phyloP scores from a whole-genome alignment of 2,113 vertebrate genomes.

The Lasiurus borealis region DNA sequence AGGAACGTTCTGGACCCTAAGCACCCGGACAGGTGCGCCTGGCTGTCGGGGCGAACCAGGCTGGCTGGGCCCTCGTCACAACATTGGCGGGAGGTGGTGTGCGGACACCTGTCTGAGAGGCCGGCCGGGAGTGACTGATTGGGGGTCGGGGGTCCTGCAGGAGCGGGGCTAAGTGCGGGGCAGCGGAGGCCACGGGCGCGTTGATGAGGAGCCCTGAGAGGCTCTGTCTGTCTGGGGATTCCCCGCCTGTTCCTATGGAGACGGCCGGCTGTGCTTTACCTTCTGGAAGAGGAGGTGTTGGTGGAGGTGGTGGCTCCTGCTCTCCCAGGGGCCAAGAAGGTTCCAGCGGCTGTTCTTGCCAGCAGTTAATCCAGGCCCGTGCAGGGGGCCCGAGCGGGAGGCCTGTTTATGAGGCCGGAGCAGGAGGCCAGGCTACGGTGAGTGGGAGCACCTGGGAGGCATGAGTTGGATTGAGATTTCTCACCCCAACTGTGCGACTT shows the following conservation, averaged over 20 bases:
- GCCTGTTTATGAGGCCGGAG: no score
- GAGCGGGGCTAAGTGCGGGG: conserved; percentile 79
- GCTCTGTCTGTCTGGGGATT: conserved; percentile 84
- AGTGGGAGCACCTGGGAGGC: background rate
- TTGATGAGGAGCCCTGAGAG: conserved; percentile 82
- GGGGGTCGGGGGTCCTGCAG: background rate
- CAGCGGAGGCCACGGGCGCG: conserved; percentile 76
- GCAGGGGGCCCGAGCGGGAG: background rate
- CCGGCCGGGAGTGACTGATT: conserved; percentile 74
- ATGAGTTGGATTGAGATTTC: background rate
- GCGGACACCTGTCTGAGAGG: conserved; percentile 71
- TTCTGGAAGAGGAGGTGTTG: conserved; percentile 85
- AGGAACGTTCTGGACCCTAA: background rate
- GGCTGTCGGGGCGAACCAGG: background rate
- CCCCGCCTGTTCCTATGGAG: conserved; percentile 87
- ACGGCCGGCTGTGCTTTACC: conserved; percentile 85
- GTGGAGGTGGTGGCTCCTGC: conserved; percentile 84
- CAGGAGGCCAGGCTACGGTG: background rate
- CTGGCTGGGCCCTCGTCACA: background rate
- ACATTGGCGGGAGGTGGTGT: background rate
- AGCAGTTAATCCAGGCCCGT: accelerated
- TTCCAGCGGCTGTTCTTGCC: background rate
- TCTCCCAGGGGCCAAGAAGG: background rate
- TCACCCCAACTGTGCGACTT: background rate
- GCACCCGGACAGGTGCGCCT: no score